Evolutionary conservation across 2,797 vertebrate species (phyloP).

Genomic region (Esox masquinongy): DNA sequence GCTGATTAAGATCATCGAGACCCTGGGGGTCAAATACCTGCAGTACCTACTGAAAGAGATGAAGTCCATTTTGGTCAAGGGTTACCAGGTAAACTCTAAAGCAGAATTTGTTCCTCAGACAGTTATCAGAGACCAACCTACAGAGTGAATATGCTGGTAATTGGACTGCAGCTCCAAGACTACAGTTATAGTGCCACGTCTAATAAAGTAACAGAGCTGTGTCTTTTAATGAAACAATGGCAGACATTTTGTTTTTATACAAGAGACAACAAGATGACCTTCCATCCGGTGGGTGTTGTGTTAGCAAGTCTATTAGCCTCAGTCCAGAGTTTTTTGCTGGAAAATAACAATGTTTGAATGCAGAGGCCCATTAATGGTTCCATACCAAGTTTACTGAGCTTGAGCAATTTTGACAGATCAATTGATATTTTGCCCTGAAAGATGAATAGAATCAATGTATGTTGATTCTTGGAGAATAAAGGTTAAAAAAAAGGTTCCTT

Average conservation of each 20-base stretch:
- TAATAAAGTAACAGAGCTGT: background rate
- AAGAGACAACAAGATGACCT: background rate
- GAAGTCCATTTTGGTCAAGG: constrained; percentile 85
- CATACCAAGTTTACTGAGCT: background rate
- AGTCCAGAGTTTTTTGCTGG: background rate
- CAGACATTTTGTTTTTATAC: background rate
- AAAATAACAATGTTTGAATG: background rate
- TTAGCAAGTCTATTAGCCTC: background rate
- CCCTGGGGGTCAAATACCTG: constrained; percentile 85
- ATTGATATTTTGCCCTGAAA: background rate
- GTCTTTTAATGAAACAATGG: background rate
- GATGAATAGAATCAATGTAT: no score
- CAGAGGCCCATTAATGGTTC: background rate
- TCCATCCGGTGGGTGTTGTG: background rate
- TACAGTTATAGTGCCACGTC: background rate
- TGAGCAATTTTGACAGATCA: background rate
- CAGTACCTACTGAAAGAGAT: constrained; percentile 92
- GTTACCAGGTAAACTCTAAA: constrained; percentile 86
- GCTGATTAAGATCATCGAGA: constrained; percentile 89
- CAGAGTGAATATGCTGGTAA: background rate
- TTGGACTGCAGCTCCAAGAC: background rate
- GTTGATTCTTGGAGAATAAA: no score
- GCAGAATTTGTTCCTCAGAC: background rate
- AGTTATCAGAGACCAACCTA: background rate
- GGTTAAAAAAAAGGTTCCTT: no score